phyloP scores from a whole-genome alignment of 2,113 vertebrate genomes.

The Melanerpes aurifrons region DNA sequence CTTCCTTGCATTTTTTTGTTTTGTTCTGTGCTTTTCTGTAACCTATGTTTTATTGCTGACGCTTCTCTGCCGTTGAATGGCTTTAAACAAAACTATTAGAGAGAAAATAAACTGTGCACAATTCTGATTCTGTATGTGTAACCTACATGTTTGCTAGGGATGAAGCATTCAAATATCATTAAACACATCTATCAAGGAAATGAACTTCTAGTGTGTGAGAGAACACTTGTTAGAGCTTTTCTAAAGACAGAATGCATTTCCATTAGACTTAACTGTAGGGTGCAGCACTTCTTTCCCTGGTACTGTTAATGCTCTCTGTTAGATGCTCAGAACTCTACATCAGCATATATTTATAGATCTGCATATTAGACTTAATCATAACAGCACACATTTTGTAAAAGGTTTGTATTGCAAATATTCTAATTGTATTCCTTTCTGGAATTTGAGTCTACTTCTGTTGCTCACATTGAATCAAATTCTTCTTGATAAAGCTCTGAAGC shows the following conservation, averaged over 20 bases:
- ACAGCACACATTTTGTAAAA: background rate
- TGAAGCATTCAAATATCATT: background rate
- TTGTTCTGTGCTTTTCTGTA: background rate
- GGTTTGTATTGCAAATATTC: background rate
- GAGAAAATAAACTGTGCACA: background rate
- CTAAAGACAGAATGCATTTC: background rate
- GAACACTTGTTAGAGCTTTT: background rate
- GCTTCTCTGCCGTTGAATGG: background rate
- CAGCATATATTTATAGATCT: background rate
- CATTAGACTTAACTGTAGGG: background rate
- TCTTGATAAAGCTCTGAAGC: background rate
- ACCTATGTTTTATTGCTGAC: slow-evolving; percentile 11
- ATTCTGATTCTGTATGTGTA: background rate
- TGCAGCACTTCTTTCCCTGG: background rate
- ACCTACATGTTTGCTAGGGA: background rate
- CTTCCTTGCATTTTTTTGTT: slow-evolving; percentile 27
- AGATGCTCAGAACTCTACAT: background rate
- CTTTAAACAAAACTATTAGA: background rate
- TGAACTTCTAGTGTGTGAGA: background rate
- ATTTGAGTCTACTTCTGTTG: background rate
- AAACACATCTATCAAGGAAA: background rate
- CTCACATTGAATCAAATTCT: background rate
- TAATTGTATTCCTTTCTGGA: background rate
- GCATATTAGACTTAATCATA: background rate
- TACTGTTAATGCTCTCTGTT: background rate